phyloP scores from a whole-genome alignment of 1,140 invertebrate genomes.

The Dreissena rostriformis region DNA sequence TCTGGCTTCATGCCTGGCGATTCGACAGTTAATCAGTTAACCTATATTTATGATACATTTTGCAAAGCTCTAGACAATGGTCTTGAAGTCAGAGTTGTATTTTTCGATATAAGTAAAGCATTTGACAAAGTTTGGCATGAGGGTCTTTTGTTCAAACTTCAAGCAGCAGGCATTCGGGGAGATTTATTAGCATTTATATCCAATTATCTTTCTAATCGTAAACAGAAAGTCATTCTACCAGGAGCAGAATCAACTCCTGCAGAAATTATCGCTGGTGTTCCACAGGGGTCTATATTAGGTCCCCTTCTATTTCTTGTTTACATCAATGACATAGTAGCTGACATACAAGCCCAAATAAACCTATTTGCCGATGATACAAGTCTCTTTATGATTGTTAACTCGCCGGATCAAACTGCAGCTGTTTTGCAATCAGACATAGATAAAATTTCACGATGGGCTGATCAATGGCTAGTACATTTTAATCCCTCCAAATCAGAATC shows the following conservation, averaged over 20 bases:
- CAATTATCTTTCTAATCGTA: not conserved
- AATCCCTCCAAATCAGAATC: slow-evolving; percentile 50
- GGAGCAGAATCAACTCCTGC: slow-evolving; percentile 34
- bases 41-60: no score
- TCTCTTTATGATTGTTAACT: slow-evolving; percentile 40
- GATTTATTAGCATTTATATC: no score
- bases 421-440: slow-evolving; percentile 30
- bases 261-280: slow-evolving; percentile 52
- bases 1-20: no score
- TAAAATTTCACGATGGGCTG: slow-evolving; percentile 31
- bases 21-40: no score
- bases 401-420: not conserved
- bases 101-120: slow-evolving; percentile 3
- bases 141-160: slow-evolving; percentile 37
- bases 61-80: no score
- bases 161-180: not conserved
- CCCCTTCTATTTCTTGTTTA: slow-evolving; percentile 53
- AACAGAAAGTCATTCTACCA: slow-evolving; percentile 49
- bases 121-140: slow-evolving; percentile 45
- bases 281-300: slow-evolving; percentile 62
- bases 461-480: slow-evolving; percentile 49
- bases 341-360: slow-evolving; percentile 39
- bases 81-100: no score
- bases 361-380: slow-evolving; percentile 57
- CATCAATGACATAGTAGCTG: slow-evolving; percentile 58